phyloP scores from a whole-genome alignment of 1,140 invertebrate species.

The Colletes latitarsis region DNA sequence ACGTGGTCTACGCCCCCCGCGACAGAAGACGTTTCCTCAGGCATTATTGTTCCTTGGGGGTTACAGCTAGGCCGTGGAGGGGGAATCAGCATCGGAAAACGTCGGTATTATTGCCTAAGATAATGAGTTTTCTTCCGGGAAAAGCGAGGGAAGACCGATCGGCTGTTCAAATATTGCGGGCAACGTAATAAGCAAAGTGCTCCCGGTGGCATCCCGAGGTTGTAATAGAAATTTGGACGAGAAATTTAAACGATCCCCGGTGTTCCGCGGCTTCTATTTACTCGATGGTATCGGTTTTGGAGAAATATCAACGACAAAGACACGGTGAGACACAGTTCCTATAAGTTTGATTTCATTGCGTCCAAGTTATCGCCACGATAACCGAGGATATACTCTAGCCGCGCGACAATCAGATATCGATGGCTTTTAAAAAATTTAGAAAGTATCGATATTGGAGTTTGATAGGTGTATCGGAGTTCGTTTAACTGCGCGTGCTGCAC shows the following conservation, averaged over 20 bases:
- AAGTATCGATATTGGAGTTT: constrained; percentile 45
- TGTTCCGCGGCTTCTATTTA: constrained; percentile 8
- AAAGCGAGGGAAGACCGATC: constrained; percentile 53
- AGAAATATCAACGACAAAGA: neutral
- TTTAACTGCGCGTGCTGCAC: constrained; percentile 35
- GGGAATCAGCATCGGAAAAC: constrained; percentile 39
- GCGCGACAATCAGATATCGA: constrained; percentile 25
- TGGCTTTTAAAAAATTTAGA: constrained; percentile 39
- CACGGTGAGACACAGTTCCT: neutral
- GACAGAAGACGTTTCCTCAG: constrained; percentile 50
- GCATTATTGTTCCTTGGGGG: constrained; percentile 59
- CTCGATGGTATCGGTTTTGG: neutral
- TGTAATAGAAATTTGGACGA: constrained; percentile 43
- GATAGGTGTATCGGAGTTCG: constrained; percentile 38
- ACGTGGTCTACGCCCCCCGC: neutral
- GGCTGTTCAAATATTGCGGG: constrained; percentile 59
- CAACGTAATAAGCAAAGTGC: constrained; percentile 59
- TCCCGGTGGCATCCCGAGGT: constrained; percentile 28
- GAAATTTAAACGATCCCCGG: constrained; percentile 28
- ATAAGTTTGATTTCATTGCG: neutral
- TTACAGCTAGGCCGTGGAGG: neutral
- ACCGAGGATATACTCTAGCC: neutral
- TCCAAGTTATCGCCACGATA: neutral
- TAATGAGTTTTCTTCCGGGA: constrained; percentile 60
- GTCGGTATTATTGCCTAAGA: constrained; percentile 61